Base-by-base conservation (phyloP, 2,888 invertebrate species). In the Rhingia rostrata region DNA sequence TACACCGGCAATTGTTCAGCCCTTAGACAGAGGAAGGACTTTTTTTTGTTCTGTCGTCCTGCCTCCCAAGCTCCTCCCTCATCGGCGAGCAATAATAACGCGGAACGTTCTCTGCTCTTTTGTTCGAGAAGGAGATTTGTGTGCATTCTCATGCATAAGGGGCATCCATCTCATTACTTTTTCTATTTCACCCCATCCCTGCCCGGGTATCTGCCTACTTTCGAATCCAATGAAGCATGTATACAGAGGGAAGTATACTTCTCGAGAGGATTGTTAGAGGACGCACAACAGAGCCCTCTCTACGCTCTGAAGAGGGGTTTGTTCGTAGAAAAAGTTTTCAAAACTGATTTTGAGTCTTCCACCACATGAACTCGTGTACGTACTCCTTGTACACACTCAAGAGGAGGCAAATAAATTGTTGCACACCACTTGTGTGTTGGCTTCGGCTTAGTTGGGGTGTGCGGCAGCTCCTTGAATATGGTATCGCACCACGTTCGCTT, bases 81-180 rank as follows among this genome's bases (percentile, higher is more conserved):
- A 32, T 10, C 30, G 37, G 35, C n/a, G n/a, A 22, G 4, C 22
- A 47, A 49, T 60, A 70, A 70, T 60, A 70, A 51, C 51, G 32
- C 60, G 39, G 30, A 32, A 49, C 41, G 33, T 22, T 22, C 22
- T 49, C 49, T 67, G 66, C 14, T 60, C 67, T 75, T 80, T 74
- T 74, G 67, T 67, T 80, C 39, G n/a, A 45, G 30, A 14, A 60
- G 22, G 45, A 53, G 67, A 74, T 54, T 54, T 69, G 54, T 63
- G 41, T 79, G 49, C 64, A 64, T 58, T 45, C 39, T 58, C 47
- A 77, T 73, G 73, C 35, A 74, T 41, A 80, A 51, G 49, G 61
- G 60, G 67, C 61, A 80, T 80, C 74, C 74, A 74, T 63, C 80
- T 80, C 74, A 80, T 74, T 74, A 80, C 80, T 74, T 74, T 74